Evolutionary conservation across 2,797 vertebrate species (phyloP).

Genomic region (Danio kyathit): DNA sequence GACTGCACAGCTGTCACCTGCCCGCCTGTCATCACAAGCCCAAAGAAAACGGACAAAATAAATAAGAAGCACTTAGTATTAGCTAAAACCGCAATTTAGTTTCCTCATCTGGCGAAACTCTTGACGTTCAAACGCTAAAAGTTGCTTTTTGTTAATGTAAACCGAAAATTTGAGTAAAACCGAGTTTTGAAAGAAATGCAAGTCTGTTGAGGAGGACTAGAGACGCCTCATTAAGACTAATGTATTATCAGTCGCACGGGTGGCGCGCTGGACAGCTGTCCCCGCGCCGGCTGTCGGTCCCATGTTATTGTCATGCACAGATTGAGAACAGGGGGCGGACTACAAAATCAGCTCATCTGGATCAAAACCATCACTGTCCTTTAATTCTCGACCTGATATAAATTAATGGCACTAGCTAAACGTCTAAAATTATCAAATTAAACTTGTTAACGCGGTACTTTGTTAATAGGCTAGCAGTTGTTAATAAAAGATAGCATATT

Average conservation of each 20-base stretch:
- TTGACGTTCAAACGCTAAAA: neutral
- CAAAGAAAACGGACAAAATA: neutral
- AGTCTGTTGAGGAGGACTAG: neutral
- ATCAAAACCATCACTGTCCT: conserved; percentile 19
- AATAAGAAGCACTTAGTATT: neutral
- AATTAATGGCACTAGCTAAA: neutral
- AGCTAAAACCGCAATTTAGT: neutral
- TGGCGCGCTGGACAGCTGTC: conserved; percentile 60
- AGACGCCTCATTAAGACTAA: conserved; percentile 28
- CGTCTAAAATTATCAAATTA: neutral
- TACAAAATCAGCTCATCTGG: conserved; percentile 24
- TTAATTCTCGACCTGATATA: neutral
- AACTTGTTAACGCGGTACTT: neutral
- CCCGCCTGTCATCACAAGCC: conserved; percentile 33
- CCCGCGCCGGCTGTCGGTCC: conserved; percentile 51
- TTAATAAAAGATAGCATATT: neutral
- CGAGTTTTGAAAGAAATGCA: neutral
- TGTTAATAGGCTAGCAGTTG: neutral
- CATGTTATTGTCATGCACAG: conserved; percentile 45
- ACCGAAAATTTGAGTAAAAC: neutral
- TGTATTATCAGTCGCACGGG: conserved; percentile 18
- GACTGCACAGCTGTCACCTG: conserved; percentile 67
- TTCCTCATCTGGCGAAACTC: neutral
- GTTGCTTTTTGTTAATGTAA: neutral
- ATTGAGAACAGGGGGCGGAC: conserved; percentile 21